Evolutionary conservation across 2,797 vertebrate genomes (phyloP), one percentile per base, ranked within the genome.

Genomic region (Hoplostethus atlanticus): DNA sequence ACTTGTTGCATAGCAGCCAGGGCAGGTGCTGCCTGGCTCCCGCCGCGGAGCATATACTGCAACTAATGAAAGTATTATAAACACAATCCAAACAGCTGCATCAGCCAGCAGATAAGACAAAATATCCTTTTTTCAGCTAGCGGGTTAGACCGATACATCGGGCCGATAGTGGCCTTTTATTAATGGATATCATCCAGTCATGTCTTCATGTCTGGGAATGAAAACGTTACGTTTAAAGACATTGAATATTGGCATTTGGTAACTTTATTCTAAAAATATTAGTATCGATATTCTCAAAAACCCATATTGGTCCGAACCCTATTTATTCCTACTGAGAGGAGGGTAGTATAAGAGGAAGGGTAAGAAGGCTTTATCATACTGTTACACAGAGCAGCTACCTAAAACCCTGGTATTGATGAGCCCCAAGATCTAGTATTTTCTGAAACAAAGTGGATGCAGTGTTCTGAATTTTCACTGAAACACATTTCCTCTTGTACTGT

Each of bases 71-170:
- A 64, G n/a, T 12, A 36, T 21, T 40, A 30, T 17, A 50, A 64
- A 46, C 58, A 46, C 58, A 36, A 44, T 40, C 36, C 56, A 42
- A 21, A 50, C 7, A 46, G 66, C 69, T 68, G 53, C 62, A 60
- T 11, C 25, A 75, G 59, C 60, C 51, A 30, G 68, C 59, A 58
- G 31, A 58, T 46, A 1, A 8, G 47, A 51, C 57, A 28, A 31
- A 46, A 71, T 52, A 42, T 6, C 28, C 25, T 31, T 58, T 42
- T 38, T 21, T 44, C 6, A 16, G 36, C 55, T 9, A 21, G 3
- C 28, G 3, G 51, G 57, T 47, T 46, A 65, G 34, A 54, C 44
- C 1, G 3, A 15, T 44, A 15, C 15, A 46, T 44, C 4, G 4
- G 12, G 44, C 44, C 13, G 44, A 46, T 46, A 15, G 15, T 46